Conservation (phyloP, 2,888 invertebrate genomes). For the Drosophila silvestris region DNA sequence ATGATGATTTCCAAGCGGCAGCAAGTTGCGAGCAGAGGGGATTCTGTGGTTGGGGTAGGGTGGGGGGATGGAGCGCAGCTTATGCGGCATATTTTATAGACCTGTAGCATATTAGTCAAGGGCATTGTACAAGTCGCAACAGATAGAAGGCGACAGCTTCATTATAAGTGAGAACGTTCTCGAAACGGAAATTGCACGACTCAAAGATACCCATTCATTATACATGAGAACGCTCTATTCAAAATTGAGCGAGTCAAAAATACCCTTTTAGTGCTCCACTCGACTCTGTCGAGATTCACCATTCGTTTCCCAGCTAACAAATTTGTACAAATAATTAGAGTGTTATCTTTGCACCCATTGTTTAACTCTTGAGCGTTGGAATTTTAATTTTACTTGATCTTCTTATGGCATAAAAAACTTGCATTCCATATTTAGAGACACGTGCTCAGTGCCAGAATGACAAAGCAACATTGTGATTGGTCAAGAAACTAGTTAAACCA, state of each 20-base stretch:
- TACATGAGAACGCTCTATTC: neutral
- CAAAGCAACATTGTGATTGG: neutral
- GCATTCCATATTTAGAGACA: constrained; percentile 12
- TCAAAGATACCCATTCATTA: neutral
- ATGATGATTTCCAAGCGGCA: constrained; percentile 25
- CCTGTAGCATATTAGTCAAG: constrained; percentile 39
- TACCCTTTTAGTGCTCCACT: neutral
- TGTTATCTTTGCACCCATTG: neutral
- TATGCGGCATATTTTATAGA: constrained; percentile 21
- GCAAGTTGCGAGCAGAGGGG: neutral
- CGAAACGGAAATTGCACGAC: neutral
- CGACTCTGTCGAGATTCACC: neutral
- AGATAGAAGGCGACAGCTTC: constrained; percentile 3
- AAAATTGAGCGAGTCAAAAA: neutral
- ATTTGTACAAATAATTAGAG: neutral
- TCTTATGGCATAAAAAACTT: neutral
- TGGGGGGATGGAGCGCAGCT: neutral
- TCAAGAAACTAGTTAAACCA: neutral
- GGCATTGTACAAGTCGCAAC: constrained; percentile 29
- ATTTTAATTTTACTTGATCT: neutral
- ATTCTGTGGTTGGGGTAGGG: too few relatives aligned
- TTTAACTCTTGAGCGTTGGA: neutral
- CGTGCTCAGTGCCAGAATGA: constrained; percentile 5
- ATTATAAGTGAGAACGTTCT: neutral
- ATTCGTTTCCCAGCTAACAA: neutral